Percentiles rank a stretch among this genome's conserved stretches.
These are phyloP conservation scores for Setophaga coronata DNA, from an alignment of 2,113 vertebrate genomes.

Conservation along the genomic window DNA sequence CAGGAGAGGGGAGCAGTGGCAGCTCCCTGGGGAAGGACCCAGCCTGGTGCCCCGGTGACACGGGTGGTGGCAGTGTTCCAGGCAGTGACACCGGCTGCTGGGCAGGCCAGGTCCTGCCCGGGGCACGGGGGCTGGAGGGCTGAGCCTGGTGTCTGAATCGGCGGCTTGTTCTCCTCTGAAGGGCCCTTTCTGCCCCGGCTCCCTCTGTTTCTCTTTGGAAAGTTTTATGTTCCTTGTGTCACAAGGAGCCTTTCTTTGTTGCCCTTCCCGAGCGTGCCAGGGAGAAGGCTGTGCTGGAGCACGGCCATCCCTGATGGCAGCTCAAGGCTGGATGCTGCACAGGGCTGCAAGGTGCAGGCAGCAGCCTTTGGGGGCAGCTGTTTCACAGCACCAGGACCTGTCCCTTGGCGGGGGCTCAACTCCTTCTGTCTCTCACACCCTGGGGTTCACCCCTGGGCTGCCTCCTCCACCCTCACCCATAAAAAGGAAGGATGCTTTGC, in stretches of 20 bases:
- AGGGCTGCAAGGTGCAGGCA: not conserved
- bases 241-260: conserved; percentile 58
- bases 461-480: not conserved
- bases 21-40: not conserved
- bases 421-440: not conserved
- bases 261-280: not conserved
- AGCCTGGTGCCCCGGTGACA: fast-evolving
- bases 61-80: not conserved
- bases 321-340: fast-evolving
- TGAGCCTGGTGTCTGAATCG: not conserved
- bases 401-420: not conserved
- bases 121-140: not conserved
- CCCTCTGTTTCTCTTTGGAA: conserved; percentile 58
- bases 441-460: not conserved
- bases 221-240: conserved; percentile 37
- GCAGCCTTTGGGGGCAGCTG: not conserved
- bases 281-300: not conserved
- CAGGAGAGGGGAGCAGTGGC: not conserved
- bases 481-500: not conserved
- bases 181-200: not conserved
- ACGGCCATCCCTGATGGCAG: not conserved
- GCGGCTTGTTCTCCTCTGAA: conserved; percentile 35
- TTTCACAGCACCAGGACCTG: not conserved
- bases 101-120: not conserved
- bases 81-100: not conserved